These are phyloP conservation scores for Nomada goodeniana DNA, from an alignment of 2,888 invertebrate genomes.

Conservation along the genomic window DNA sequence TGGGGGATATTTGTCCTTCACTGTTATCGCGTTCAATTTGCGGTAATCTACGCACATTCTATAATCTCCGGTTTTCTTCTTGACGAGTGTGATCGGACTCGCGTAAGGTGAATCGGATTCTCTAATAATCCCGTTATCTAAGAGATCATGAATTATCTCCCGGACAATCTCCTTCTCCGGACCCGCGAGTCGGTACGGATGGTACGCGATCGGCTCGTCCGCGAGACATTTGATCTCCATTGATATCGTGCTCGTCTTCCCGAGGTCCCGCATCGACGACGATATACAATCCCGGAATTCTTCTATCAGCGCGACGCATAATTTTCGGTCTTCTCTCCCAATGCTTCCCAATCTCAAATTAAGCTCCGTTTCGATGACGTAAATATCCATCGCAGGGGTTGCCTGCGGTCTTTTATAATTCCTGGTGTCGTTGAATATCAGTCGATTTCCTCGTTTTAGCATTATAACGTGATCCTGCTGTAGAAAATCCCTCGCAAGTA, in stretches of 20 bases:
- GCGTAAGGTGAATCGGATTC: slow-evolving; percentile 9
- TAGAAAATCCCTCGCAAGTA: slow-evolving; percentile 22
- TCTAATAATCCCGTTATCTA: slow-evolving; percentile 4
- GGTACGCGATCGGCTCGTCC: slow-evolving; percentile 6
- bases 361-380: neutral
- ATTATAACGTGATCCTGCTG: slow-evolving; percentile 16
- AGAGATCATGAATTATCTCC: neutral
- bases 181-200: slow-evolving; percentile 16
- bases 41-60: neutral
- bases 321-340: neutral
- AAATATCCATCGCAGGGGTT: neutral
- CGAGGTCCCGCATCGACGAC: neutral
- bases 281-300: slow-evolving; percentile 18
- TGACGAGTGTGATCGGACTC: neutral
- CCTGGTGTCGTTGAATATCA: neutral
- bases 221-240: neutral
- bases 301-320: neutral
- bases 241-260: neutral
- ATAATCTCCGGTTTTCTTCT: neutral
- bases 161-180: neutral
- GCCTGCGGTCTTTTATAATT: neutral
- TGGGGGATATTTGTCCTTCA: slow-evolving; percentile 14
- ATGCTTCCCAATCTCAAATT: neutral
- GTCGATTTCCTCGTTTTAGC: slow-evolving; percentile 5
- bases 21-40: neutral